Base-by-base conservation (phyloP, 2,797 vertebrate species). In the Perodicticus potto region DNA sequence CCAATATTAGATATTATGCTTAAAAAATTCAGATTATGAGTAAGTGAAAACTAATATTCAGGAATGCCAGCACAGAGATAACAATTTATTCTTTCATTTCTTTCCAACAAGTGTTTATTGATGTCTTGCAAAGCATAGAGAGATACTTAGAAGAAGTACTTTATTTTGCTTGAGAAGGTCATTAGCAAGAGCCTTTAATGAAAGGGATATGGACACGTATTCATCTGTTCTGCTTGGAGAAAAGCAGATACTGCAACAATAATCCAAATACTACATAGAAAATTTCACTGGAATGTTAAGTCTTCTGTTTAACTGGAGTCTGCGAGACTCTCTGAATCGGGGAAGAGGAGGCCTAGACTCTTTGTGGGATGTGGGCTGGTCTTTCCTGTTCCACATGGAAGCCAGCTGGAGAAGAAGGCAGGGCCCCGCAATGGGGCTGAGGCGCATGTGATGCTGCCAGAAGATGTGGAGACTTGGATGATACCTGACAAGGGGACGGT, bases 141-240 rank as follows among this genome's bases (percentile, higher is more conserved):
- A 57, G 11, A 4, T n/a, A 49, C 57, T 91, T 65, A 86, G 45
- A 37, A 40, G 27, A n/a, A 34, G 10, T n/a, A 57, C 65, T 57
- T n/a, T 73, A 40, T 49, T 77, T 59, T 81, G 29, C 67, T 91
- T 70, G 76, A 49, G 61, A 72, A 76, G 19, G 40, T 40, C 53
- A 67, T 78, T 43, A 89, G 73, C 76, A 95, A 89, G 63, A 45
- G 63, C 49, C 29, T 93, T 70, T 84, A 80, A 57, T 83, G 59
- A 74, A 72, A 69, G n/a, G 34, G 12, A 45, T 73, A 1, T 85
- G 13, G n/a, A 74, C 23, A 57, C 65, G 69, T 10, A 65, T 16
- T 86, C 61, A 67, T 59, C 20, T 73, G 37, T 63, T 78, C 43
- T n/a, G 78, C 23, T 85, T 55, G 73, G 81, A 40, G 1, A 16